phyloP scores from a whole-genome alignment of 2,113 vertebrate genomes.

The Callopanchax toddi region DNA sequence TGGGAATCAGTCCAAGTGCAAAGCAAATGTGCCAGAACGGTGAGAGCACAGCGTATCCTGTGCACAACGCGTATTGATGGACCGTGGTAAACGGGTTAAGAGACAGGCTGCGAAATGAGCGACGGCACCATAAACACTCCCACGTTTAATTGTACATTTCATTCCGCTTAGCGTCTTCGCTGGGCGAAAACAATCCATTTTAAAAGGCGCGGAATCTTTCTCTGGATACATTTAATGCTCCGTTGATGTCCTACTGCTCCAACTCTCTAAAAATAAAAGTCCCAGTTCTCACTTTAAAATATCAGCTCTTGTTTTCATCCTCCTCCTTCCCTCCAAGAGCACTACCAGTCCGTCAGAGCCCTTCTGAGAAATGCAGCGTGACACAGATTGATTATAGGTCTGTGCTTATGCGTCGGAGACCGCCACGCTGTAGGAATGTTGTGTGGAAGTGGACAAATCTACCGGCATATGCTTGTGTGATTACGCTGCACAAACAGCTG shows the following conservation, averaged over 20 bases:
- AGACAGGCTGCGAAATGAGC: constrained; percentile 46
- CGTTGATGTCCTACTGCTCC: constrained; percentile 35
- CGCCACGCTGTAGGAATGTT: constrained; percentile 31
- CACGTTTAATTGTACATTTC: constrained; percentile 59
- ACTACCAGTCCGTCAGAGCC: constrained; percentile 49
- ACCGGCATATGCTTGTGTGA: constrained; percentile 35
- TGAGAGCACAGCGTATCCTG: constrained; percentile 47
- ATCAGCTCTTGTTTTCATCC: constrained; percentile 10
- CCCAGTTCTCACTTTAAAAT: constrained; percentile 23
- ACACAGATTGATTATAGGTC: constrained; percentile 68
- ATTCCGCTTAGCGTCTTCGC: constrained; percentile 52
- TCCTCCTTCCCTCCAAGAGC: constrained; percentile 35
- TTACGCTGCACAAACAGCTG: constrained; percentile 56
- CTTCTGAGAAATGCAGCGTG: constrained; percentile 38
- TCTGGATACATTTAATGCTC: constrained; percentile 39
- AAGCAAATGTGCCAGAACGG: constrained; percentile 49
- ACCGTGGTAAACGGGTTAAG: constrained; percentile 45
- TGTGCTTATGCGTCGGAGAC: constrained; percentile 50
- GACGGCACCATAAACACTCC: constrained; percentile 55
- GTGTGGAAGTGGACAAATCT: constrained; percentile 46
- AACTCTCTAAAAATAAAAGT: constrained; percentile 35
- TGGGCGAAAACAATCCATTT: constrained; percentile 55
- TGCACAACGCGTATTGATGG: constrained; percentile 45
- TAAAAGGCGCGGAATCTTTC: constrained; percentile 46
- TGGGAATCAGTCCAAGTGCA: constrained; percentile 46